Evolutionary conservation across 2,888 invertebrate genomes (phyloP).

Genomic region (Harpagoxenus sublaevis): DNA sequence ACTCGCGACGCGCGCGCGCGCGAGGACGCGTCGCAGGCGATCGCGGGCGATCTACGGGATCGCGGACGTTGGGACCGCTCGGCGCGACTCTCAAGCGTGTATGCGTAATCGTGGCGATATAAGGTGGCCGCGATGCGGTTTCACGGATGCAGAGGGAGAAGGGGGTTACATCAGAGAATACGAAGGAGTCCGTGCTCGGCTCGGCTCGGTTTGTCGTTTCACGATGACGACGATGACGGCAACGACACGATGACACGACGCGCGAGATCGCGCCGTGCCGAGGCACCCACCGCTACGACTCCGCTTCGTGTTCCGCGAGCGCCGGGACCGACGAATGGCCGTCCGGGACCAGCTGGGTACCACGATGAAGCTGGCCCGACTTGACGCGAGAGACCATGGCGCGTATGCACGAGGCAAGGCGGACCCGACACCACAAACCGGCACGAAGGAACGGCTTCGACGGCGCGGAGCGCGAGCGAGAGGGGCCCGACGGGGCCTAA

Average conservation of each 20-base stretch:
- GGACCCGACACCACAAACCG: slow-evolving; percentile 71
- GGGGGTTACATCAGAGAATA: slow-evolving; percentile 75
- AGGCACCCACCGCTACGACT: slow-evolving; percentile 15
- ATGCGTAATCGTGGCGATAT: slow-evolving; percentile 77
- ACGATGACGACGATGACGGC: slow-evolving; percentile 49
- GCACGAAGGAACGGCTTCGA: slow-evolving; percentile 71
- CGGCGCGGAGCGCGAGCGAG: slow-evolving; percentile 69
- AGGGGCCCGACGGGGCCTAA: slow-evolving; percentile 73
- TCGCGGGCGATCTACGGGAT: slow-evolving; percentile 69
- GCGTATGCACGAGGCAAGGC: slow-evolving; percentile 72
- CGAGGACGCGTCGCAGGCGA: slow-evolving; percentile 62
- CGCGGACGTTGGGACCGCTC: slow-evolving; percentile 71
- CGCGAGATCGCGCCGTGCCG: slow-evolving; percentile 33
- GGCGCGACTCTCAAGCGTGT: slow-evolving; percentile 47
- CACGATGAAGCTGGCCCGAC: slow-evolving; percentile 70
- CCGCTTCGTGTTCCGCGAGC: slow-evolving; percentile 27
- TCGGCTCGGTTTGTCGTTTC: slow-evolving; percentile 46
- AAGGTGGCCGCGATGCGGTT: slow-evolving; percentile 72
- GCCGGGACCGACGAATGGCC: slow-evolving; percentile 59
- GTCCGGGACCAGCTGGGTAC: slow-evolving; percentile 71
- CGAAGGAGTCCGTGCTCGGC: slow-evolving; percentile 56
- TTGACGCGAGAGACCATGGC: slow-evolving; percentile 74
- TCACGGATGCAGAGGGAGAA: slow-evolving; percentile 65
- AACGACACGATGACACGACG: slow-evolving; percentile 14
- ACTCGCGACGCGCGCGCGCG: slow-evolving; percentile 53